Evolutionary conservation across 1,140 invertebrate species (phyloP), one percentile per base, ranked within the genome.

Genomic region (Philopotamus ludificatus): DNA sequence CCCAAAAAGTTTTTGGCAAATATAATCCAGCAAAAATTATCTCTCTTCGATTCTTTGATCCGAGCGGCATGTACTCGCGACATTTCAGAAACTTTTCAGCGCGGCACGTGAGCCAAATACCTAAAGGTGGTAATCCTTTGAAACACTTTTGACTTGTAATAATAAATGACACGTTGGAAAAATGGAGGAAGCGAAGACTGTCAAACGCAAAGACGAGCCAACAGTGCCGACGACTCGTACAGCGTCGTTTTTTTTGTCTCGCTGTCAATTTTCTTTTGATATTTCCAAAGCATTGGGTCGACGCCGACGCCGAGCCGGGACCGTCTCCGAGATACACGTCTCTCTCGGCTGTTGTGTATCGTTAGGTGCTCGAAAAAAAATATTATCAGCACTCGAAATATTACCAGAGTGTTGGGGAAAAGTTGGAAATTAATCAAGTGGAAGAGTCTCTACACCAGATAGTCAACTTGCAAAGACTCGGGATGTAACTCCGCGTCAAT

Each of bases 241-340:
- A 39, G n/a, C 20, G 45, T 49, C 16, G 12, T 25, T 28, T 41
- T 34, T 57, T 57, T 42, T 15, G 54, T 47, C 44, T 20, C 51
- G 51, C 3, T 57, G 54, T 57, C 54, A 57, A 57, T 57, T 57
- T 57, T 22, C 54, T 57, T n/a, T n/a, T 41, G 54, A 57, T 57
- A 57, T 57, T 57, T 57, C 54, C 54, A 57, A 57, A 57, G 34
- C 54, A 54, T 54, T 54, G 51, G 22, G 25, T 54, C 23, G 20
- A n/a, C n/a, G n/a, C n/a, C n/a, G 51, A 49, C 51, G 51, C 22
- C 28, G 51, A 20, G 44, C 44, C 4, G 18, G 4, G 7, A 26
- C 28, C 51, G 2, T 54, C 51, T 8, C 23, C 22, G 9, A 54
- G 15, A 20, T 47, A 47, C 44, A 47, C 44, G 15, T 47, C 8